These are phyloP conservation scores for Mastomys coucha DNA, from an alignment of 2,113 vertebrate genomes.

Conservation along the genomic window DNA sequence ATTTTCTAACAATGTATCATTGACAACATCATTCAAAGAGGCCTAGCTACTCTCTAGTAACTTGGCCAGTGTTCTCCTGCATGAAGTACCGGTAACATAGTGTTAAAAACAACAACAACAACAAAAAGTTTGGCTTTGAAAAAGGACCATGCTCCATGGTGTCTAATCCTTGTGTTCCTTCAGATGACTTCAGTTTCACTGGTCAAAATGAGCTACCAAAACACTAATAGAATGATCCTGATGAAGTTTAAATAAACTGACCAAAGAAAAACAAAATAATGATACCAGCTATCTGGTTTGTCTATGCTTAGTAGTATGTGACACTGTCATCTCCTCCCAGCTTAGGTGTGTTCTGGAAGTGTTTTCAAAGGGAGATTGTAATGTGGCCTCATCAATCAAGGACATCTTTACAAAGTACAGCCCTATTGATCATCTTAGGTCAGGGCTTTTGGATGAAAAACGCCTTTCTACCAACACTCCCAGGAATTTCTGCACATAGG, in stretches of 20 bases:
- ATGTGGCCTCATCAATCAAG: background rate
- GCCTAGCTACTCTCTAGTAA: background rate
- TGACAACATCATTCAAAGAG: background rate
- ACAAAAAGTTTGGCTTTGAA: background rate
- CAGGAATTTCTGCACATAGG: background rate
- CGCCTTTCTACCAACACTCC: background rate
- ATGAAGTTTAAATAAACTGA: background rate
- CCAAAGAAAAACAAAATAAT: constrained; percentile 47
- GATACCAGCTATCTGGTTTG: background rate
- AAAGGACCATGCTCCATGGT: background rate
- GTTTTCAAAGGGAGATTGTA: constrained; percentile 34
- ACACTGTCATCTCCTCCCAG: background rate
- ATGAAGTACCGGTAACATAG: background rate
- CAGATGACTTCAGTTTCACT: background rate
- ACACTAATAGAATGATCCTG: background rate
- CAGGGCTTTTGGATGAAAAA: background rate
- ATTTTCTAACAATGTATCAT: background rate
- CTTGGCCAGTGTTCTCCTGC: background rate
- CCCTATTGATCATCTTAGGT: background rate
- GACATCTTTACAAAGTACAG: background rate
- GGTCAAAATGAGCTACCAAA: background rate
- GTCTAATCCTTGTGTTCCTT: background rate
- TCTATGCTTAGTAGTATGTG: background rate
- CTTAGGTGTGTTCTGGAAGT: constrained; percentile 12
- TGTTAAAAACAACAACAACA: background rate